phyloP scores from a whole-genome alignment of 37 sponge, comb jelly and placozoan genomes.

The Cladorhizidae sp. region DNA sequence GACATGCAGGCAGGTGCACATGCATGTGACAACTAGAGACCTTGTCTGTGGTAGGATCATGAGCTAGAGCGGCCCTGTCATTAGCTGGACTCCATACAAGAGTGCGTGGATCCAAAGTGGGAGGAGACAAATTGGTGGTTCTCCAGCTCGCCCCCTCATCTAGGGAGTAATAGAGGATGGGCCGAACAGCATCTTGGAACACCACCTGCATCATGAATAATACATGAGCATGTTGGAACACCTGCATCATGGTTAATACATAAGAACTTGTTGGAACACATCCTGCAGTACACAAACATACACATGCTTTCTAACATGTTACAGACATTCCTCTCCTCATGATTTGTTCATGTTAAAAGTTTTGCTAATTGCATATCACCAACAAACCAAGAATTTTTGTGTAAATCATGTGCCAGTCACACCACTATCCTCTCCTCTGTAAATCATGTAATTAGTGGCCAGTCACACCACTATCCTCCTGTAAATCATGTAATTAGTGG shows the following conservation, averaged over 20 bases:
- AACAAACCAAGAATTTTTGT: too few relatives aligned
- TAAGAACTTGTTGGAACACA: not conserved
- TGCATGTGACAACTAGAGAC: too few relatives aligned
- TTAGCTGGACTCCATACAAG: slow-evolving; percentile 44
- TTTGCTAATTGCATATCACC: too few relatives aligned
- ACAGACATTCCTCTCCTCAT: not conserved
- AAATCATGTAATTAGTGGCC: too few relatives aligned
- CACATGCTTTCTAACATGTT: not conserved
- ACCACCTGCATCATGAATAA: slow-evolving; percentile 42
- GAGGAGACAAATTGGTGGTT: not conserved
- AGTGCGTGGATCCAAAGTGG: slow-evolving; percentile 43
- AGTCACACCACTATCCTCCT: too few relatives aligned
- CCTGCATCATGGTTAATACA: too few relatives aligned
- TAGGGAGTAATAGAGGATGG: slow-evolving; percentile 41
- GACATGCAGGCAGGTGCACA: too few relatives aligned
- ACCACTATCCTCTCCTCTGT: too few relatives aligned
- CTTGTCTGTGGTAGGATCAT: slow-evolving; percentile 14
- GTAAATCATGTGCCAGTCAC: too few relatives aligned
- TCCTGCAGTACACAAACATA: not conserved
- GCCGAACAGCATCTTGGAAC: slow-evolving; percentile 27
- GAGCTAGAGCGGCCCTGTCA: slow-evolving; percentile 20
- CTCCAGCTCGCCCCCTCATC: slow-evolving; percentile 58
- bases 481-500: too few relatives aligned
- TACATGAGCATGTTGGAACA: not conserved
- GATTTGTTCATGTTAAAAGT: not conserved